Base-by-base conservation (phyloP, 1,140 invertebrate species). In the Sarcophaga bullata region DNA sequence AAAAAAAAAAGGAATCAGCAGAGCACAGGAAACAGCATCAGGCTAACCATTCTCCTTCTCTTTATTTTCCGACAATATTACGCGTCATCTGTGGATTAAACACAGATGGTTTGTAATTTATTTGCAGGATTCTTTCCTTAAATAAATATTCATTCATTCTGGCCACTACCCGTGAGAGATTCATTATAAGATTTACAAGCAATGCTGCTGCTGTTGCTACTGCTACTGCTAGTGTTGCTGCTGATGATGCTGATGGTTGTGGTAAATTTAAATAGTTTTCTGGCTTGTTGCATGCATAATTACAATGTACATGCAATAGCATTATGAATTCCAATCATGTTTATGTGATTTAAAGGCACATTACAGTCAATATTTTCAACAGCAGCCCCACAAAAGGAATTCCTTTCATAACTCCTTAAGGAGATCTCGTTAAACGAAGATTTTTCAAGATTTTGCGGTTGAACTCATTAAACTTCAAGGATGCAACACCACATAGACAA, bases 381-480 rank as follows among this genome's bases (percentile, higher is more conserved):
- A 58, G 54, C 13, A 58, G 15, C 5, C n/a, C n/a, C n/a, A 13
- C 6, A 54, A 54, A 6, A 58, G 25, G 25, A 37, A 37, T 37
- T 37, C 25, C 25, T 37, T 37, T 37, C 25, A 4, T 37, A 37
- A 37, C 25, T 37, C 25, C 4, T 37, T 37, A 58, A 13, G n/a
- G 13, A 58, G 15, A 58, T 58, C 54, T 58, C n/a, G 54, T 58
- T 58, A 58, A 58, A 13, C 13, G 13, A 15, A 58, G 4, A 37
- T 37, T 37, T 37, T 58, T 58, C n/a, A 58, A 58, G 54, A 58
- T 58, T 58, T 58, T 58, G 54, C n/a, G 54, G 54, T 58, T 58
- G n/a, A 58, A 58, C 13, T 58, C 54, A 58, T 58, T 58, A 58
- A 58, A 58, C 13, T 58, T 58, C 54, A 58, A 58, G 54, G 54